Percentiles rank a stretch among this genome's conserved stretches.
phyloP scores from a whole-genome alignment of 1,140 invertebrate species.

The Amyelois transitella region DNA sequence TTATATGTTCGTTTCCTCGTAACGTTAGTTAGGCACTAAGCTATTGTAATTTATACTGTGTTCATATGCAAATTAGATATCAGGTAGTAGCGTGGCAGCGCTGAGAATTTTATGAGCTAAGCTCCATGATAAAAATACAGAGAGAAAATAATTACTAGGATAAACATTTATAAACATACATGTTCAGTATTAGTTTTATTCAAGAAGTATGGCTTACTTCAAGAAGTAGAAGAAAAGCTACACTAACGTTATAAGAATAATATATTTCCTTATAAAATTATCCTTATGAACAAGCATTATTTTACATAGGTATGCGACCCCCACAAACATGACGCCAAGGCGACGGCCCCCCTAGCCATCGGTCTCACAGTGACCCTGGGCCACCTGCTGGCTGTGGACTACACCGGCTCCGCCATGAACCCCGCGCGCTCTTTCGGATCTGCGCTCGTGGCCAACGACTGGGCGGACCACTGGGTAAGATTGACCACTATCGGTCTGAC shows the following conservation, averaged over 20 bases:
- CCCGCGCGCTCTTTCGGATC: slow-evolving; percentile 90
- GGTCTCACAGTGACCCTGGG: slow-evolving; percentile 91
- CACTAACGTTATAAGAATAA: too few species aligned
- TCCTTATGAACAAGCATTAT: not conserved
- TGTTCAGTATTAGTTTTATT: too few species aligned
- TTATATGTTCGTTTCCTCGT: too few species aligned
- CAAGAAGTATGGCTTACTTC: too few species aligned
- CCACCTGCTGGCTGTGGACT: slow-evolving; percentile 89
- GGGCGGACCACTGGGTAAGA: slow-evolving; percentile 87
- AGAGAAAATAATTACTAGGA: not conserved
- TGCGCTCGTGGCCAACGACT: slow-evolving; percentile 84
- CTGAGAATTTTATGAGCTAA: not conserved
- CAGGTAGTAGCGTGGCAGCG: not conserved
- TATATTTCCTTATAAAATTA: not conserved
- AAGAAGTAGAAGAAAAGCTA: too few species aligned
- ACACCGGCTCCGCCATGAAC: slow-evolving; percentile 93
- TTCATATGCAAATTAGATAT: not conserved
- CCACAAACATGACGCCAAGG: slow-evolving; percentile 82
- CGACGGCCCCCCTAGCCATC: slow-evolving; percentile 90
- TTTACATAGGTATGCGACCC: slow-evolving; percentile 64
- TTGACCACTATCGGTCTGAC: not conserved
- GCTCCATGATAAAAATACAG: not conserved
- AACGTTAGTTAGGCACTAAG: too few species aligned
- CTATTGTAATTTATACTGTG: too few species aligned
- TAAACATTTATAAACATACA: not conserved